phyloP scores from a whole-genome alignment of 2,113 vertebrate species.

The Calypte anna region DNA sequence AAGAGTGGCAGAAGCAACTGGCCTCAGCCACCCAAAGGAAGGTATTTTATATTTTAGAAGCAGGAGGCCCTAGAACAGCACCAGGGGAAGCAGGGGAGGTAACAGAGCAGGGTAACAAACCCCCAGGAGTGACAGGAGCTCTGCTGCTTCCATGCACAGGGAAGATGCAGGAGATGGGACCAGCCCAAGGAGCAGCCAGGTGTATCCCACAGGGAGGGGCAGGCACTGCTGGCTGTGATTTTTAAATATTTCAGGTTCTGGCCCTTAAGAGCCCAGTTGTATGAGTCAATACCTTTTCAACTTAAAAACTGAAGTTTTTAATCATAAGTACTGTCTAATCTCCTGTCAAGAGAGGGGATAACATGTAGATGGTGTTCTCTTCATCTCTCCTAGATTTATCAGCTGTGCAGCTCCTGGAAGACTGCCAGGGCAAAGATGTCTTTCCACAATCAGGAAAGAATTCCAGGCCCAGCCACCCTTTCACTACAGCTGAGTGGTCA shows the following conservation, averaged over 20 bases:
- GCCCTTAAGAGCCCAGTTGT: fast-evolving
- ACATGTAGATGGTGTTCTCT: not conserved
- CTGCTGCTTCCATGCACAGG: not conserved
- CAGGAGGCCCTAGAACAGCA: not conserved
- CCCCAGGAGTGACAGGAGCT: not conserved
- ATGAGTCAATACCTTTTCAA: not conserved
- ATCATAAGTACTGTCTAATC: not conserved
- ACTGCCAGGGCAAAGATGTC: not conserved
- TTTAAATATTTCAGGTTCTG: not conserved
- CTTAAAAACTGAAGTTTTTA: not conserved
- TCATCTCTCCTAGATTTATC: not conserved
- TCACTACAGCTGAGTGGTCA: not conserved
- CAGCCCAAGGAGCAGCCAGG: not conserved
- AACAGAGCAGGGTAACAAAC: not conserved
- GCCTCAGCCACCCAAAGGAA: not conserved
- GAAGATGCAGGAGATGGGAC: fast-evolving
- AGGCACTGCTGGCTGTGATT: not conserved
- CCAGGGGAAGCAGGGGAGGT: not conserved
- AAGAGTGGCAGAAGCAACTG: not conserved
- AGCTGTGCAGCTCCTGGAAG: not conserved
- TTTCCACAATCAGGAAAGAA: not conserved
- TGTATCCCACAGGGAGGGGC: not conserved
- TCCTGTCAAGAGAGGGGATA: not conserved
- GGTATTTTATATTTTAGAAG: not conserved
- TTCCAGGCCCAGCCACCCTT: not conserved